A percentile compares a stretch with the other conserved stretches of the same genome.
Conservation (phyloP, 92 coral and sea anemone genomes). For the Porites lobata region DNA sequence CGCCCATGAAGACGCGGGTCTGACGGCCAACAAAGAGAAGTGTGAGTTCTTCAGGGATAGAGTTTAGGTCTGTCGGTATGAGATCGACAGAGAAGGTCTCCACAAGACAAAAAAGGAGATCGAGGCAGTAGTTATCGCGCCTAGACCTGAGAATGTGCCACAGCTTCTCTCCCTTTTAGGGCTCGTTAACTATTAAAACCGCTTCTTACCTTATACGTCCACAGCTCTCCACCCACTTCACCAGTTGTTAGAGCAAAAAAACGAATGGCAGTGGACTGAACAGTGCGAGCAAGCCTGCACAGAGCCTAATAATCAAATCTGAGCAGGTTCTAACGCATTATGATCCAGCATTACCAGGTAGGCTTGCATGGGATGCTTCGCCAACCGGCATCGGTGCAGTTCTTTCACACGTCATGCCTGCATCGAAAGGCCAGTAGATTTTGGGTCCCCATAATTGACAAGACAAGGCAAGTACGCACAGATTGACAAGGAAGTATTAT, state of each 20-base stretch:
- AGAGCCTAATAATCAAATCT: constrained; percentile 40
- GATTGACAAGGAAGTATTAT: constrained; percentile 73
- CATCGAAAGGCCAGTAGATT: not conserved
- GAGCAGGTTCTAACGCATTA: constrained; percentile 70
- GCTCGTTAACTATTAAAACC: constrained; percentile 58
- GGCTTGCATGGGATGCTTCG: constrained; percentile 72
- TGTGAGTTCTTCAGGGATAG: constrained; percentile 59
- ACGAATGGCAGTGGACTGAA: constrained; percentile 61
- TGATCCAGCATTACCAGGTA: constrained; percentile 61
- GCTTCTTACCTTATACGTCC: constrained; percentile 47
- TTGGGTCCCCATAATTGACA: constrained; percentile 47
- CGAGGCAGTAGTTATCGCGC: constrained; percentile 57
- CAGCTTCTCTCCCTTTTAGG: too few relatives aligned
- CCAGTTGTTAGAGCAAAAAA: constrained; percentile 57
- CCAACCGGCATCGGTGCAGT: constrained; percentile 73
- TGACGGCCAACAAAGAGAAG: constrained; percentile 59
- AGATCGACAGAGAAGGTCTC: constrained; percentile 60
- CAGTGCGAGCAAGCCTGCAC: constrained; percentile 40
- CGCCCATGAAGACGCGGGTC: constrained; percentile 45
- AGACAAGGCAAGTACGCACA: constrained; percentile 65
- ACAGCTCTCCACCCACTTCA: constrained; percentile 68
- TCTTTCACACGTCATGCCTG: not conserved
- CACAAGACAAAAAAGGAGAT: constrained; percentile 60
- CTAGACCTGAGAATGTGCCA: constrained; percentile 60
- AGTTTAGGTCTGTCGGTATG: constrained; percentile 50